Evolutionary conservation across 2,888 invertebrate genomes (phyloP).

Genomic region (Epistrophe grossulariae): DNA sequence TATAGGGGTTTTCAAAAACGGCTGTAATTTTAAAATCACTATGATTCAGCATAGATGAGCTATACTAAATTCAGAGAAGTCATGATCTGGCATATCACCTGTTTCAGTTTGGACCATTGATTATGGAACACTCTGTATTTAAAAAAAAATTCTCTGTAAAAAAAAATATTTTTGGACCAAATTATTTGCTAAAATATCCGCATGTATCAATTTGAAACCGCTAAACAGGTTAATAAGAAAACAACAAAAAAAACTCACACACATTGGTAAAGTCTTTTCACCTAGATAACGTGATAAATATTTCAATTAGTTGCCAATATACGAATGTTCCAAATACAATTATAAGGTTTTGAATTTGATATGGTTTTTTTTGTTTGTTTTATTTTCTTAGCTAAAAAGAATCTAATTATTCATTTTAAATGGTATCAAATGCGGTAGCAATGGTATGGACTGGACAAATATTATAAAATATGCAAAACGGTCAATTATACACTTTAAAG

Average conservation of each 20-base stretch:
- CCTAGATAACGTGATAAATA: conserved; percentile 30
- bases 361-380: background rate
- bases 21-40: too few relatives aligned
- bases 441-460: background rate
- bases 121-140: too few relatives aligned
- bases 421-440: background rate
- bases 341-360: background rate
- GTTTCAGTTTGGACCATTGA: too few relatives aligned
- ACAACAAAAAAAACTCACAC: background rate
- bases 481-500: conserved; percentile 9
- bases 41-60: too few relatives aligned
- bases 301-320: conserved; percentile 6
- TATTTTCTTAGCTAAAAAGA: background rate
- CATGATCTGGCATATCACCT: too few relatives aligned
- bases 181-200: background rate
- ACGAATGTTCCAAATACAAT: background rate
- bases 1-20: too few relatives aligned
- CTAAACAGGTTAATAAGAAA: background rate
- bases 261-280: conserved; percentile 18
- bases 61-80: too few relatives aligned
- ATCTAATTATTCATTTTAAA: background rate
- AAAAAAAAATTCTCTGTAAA: too few relatives aligned
- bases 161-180: background rate
- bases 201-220: background rate
- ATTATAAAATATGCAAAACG: conserved; percentile 24